These are phyloP conservation scores for Edolisoma coerulescens DNA, from an alignment of 2,113 vertebrate species.

Conservation along the genomic window DNA sequence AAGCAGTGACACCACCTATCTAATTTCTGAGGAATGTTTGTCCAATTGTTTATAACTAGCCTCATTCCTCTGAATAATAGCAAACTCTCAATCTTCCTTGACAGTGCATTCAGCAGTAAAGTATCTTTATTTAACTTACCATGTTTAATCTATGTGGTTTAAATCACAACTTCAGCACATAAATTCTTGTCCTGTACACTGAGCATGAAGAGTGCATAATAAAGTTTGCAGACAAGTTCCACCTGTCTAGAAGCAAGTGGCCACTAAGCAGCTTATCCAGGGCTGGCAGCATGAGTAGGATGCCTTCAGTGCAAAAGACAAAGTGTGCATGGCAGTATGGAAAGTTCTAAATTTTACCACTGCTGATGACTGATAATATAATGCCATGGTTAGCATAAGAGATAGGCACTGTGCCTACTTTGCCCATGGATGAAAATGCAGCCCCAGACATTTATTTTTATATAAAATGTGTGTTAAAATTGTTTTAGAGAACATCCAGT, in stretches of 20 bases:
- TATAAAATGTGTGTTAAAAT: slow-evolving; percentile 48
- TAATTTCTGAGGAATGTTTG: neutral
- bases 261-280: neutral
- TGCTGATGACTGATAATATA: neutral
- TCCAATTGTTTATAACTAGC: neutral
- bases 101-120: neutral
- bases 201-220: neutral
- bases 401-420: neutral
- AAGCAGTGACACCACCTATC: neutral
- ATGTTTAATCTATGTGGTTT: neutral
- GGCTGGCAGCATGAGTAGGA: neutral
- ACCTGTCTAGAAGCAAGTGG: neutral
- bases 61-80: neutral
- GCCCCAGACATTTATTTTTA: neutral
- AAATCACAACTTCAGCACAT: neutral
- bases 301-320: neutral
- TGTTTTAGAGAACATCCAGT: slow-evolving; percentile 67
- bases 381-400: neutral
- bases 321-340: neutral
- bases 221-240: neutral
- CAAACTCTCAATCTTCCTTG: neutral
- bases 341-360: neutral
- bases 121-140: neutral
- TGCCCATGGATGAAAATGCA: neutral
- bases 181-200: neutral